A percentile compares a stretch with the other conserved stretches of the same genome.
These are phyloP conservation scores for Loriculus beryllinus DNA, from an alignment of 2,797 vertebrate genomes.

Conservation along the genomic window DNA sequence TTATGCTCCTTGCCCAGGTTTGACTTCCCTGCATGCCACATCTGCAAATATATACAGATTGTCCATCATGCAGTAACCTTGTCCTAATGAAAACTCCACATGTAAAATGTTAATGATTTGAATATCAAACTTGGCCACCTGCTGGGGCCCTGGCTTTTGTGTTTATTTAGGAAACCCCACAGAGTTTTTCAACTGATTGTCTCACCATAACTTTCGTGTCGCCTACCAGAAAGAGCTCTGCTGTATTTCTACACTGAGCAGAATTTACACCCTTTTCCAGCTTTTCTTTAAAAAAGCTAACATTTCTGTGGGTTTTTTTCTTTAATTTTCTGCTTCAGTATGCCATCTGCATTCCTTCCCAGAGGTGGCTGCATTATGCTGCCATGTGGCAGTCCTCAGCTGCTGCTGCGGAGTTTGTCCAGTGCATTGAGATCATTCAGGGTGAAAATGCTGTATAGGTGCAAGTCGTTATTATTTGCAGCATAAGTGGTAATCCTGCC, in stretches of 20 bases:
- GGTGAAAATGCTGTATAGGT: not conserved
- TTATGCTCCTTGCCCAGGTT: constrained; percentile 64
- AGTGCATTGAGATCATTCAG: not conserved
- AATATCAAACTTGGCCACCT: constrained; percentile 83
- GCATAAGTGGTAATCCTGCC: not conserved
- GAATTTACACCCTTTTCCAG: not conserved
- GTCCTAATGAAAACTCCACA: constrained; percentile 80
- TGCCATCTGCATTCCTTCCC: constrained; percentile 7
- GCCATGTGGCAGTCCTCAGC: not conserved
- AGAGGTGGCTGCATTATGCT: constrained; percentile 15
- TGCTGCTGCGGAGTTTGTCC: not conserved
- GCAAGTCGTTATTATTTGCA: not conserved
- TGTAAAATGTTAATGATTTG: constrained; percentile 78
- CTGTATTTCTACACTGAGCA: not conserved
- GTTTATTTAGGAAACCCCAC: constrained; percentile 81
- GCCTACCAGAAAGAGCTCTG: not conserved
- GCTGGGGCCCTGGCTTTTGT: constrained; percentile 76
- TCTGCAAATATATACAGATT: constrained; percentile 77
- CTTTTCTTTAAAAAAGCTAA: not conserved
- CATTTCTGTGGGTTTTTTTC: not conserved
- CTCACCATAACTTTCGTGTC: constrained; percentile 46
- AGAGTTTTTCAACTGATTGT: constrained; percentile 73
- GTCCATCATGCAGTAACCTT: constrained; percentile 79
- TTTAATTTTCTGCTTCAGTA: not conserved
- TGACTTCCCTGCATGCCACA: constrained; percentile 67